A percentile compares a stretch with the other conserved stretches of the same genome.
These are phyloP conservation scores for Babylonia areolata DNA, from an alignment of 1,140 invertebrate species.

Conservation along the genomic window DNA sequence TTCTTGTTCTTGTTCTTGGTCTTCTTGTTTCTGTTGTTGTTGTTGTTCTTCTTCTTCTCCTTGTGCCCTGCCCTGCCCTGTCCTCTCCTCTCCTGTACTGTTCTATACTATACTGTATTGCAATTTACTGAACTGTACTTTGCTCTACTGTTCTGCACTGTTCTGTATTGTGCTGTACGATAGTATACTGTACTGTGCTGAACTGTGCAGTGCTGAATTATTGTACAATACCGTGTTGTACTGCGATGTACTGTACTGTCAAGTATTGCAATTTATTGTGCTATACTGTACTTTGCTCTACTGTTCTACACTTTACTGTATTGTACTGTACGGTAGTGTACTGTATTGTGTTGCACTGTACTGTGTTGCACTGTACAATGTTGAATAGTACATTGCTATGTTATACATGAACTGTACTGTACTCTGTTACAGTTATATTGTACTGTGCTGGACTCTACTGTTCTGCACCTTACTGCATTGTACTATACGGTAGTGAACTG, in stretches of 20 bases:
- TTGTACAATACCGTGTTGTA: background rate
- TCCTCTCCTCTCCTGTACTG: background rate
- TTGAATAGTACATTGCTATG: too few relatives aligned
- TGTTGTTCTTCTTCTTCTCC: background rate
- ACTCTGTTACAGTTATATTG: background rate
- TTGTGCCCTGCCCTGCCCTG: background rate
- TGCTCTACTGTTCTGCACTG: background rate
- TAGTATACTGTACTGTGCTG: background rate
- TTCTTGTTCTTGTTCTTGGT: background rate
- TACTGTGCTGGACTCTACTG: background rate
- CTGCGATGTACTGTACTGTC: background rate
- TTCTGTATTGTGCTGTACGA: background rate
- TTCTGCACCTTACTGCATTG: background rate
- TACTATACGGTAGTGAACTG: background rate
- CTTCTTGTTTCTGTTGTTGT: background rate
- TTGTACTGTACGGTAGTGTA: background rate
- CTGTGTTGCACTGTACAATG: background rate
- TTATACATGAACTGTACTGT: too few relatives aligned
- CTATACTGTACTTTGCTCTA: background rate
- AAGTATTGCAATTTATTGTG: background rate
- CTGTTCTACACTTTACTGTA: background rate
- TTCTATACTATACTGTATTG: background rate
- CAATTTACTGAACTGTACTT: background rate
- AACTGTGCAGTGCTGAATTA: background rate
- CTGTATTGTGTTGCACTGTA: background rate